Evolutionary conservation across 2,797 vertebrate species (phyloP).

Genomic region (Kryptopterus vitreolus): DNA sequence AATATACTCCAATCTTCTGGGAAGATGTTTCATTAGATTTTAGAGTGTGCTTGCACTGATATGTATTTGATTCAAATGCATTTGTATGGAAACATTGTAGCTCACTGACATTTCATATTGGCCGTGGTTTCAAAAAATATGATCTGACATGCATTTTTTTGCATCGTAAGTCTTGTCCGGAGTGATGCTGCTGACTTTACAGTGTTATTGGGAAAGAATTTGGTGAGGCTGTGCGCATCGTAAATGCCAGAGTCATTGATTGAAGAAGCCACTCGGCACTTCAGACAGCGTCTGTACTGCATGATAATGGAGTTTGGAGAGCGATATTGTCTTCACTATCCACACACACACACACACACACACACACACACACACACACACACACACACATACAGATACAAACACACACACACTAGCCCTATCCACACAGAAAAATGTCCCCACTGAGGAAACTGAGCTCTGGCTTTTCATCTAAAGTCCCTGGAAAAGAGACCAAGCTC

Average conservation of each 20-base stretch:
- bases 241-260: conserved; percentile 42
- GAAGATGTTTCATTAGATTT: too few species aligned
- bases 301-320: conserved; percentile 52
- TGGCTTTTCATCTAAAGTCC: conserved; percentile 3
- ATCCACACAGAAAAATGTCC: conserved; percentile 24
- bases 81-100: neutral
- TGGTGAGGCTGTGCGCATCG: conserved; percentile 32
- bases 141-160: conserved; percentile 1
- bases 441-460: conserved; percentile 23
- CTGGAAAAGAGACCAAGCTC: conserved; percentile 1
- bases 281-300: conserved; percentile 40
- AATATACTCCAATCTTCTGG: too few species aligned
- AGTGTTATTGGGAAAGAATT: conserved; percentile 28
- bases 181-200: conserved; percentile 10
- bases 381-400: too few species aligned
- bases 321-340: conserved; percentile 39
- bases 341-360: conserved; percentile 31
- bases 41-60: too few species aligned
- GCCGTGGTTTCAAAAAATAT: neutral
- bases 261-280: conserved; percentile 46
- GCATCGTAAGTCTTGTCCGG: conserved; percentile 21
- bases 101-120: neutral
- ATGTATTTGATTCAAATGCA: too few species aligned
- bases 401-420: conserved; percentile 26
- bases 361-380: too few species aligned